Base-by-base conservation (phyloP, 1,140 invertebrate genomes). In the Sycophaga agraensis region DNA sequence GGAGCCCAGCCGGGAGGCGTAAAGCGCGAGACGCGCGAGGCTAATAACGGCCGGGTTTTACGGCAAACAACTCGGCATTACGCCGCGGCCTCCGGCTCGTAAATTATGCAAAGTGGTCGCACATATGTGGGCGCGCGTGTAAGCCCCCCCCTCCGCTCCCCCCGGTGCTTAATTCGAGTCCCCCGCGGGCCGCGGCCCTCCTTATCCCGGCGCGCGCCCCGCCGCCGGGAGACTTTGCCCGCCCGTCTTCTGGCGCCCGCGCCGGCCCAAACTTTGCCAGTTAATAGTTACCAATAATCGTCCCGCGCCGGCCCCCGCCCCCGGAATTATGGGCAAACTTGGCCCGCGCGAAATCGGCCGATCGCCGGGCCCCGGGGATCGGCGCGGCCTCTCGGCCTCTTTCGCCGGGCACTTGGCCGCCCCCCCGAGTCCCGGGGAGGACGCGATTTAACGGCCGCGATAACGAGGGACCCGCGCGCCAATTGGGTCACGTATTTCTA, bases 271-370 rank as follows among this genome's bases (percentile, higher is more conserved):
- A 62, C 59, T 66, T 66, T 66, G 45, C 64, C 64, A 62, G 59
- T 66, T 66, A 59, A 58, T 54, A 66, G 59, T 66, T 66, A 62
- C 49, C 65, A 62, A 66, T 66, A 63, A 63, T 50, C 61, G 56
- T 54, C 24, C 40, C 14, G 16, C 14, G 12, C 12, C 43, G 24
- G 17, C 21, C 9, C 45, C n/a, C 9, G 7, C n/a, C 50, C 40
- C 11, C 48, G 39, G 48, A 64, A 59, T 65, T 60, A 65, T 65
- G 58, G 46, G 31, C 39, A 54, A 65, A 65, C 51, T 65, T 65
- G 12, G n/a, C 11, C 37, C 0, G 40, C 17, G 21, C 28, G 34
- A n/a, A n/a, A n/a, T n/a, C n/a, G n/a, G n/a, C n/a, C n/a, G n/a
- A n/a, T n/a, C n/a, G n/a, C n/a, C 40, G 17, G 22, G 16, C n/a